A percentile compares a stretch with the other conserved stretches of the same genome.
phyloP scores from a whole-genome alignment of 2,113 vertebrate genomes.

The Pelmatolapia mariae region DNA sequence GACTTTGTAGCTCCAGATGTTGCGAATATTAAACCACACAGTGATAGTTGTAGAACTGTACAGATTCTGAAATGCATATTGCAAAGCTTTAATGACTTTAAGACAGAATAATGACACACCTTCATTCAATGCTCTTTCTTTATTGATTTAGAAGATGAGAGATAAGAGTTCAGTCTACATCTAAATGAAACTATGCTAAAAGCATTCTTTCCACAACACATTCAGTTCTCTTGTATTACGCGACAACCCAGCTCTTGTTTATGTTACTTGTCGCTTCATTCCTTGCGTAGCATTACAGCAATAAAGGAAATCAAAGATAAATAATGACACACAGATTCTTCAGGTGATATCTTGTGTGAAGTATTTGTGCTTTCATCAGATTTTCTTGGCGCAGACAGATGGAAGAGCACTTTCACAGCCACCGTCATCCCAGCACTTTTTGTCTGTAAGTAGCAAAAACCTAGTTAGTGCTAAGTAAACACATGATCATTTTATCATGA shows the following conservation, averaged over 20 bases:
- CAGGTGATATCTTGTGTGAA: not conserved
- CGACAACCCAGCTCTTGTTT: not conserved
- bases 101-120: not conserved
- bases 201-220: not conserved
- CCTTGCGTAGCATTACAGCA: not conserved
- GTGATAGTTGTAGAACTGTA: too few species aligned
- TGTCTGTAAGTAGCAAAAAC: not conserved
- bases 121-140: not conserved
- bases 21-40: too few species aligned
- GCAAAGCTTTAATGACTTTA: not conserved
- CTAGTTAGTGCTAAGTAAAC: not conserved
- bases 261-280: not conserved
- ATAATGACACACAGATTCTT: not conserved
- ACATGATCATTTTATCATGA: not conserved
- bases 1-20: too few species aligned
- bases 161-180: not conserved
- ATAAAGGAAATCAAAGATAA: not conserved
- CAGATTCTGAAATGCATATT: too few species aligned
- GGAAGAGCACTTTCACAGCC: rapidly evolving
- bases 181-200: not conserved
- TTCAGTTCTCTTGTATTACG: not conserved
- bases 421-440: not conserved
- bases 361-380: not conserved
- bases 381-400: not conserved
- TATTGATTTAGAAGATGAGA: not conserved